These are phyloP conservation scores for Pterophyllum scalare DNA, from an alignment of 2,113 vertebrate genomes.

Conservation along the genomic window DNA sequence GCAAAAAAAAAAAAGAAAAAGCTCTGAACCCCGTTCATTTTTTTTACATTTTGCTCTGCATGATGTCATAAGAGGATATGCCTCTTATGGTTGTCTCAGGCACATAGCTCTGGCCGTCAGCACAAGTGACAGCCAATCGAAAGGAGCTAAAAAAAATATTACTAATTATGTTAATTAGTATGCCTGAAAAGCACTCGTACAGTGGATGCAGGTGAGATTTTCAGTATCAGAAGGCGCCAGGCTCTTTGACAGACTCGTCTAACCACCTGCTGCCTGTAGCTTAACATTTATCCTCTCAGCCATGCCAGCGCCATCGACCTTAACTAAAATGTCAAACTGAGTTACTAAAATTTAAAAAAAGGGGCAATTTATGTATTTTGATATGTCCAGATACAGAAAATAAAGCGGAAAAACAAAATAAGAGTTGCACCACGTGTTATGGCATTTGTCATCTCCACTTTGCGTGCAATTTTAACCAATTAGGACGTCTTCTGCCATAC, in stretches of 20 bases:
- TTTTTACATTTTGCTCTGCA: too few relatives aligned
- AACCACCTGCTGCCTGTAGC: background rate
- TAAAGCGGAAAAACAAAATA: background rate
- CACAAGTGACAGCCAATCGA: too few relatives aligned
- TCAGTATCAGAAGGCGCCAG: background rate
- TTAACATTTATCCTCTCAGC: background rate
- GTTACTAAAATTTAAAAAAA: background rate
- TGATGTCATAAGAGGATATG: too few relatives aligned
- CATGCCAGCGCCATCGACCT: background rate
- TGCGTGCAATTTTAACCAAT: background rate
- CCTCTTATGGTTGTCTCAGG: too few relatives aligned
- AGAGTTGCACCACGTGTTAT: background rate
- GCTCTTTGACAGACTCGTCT: background rate
- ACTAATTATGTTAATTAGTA: background rate
- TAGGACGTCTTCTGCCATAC: background rate
- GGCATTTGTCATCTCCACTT: background rate
- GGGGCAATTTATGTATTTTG: background rate
- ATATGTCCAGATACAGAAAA: background rate
- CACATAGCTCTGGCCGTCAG: too few relatives aligned
- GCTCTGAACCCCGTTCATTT: too few relatives aligned
- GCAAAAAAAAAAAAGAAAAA: too few relatives aligned
- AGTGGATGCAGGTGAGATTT: background rate
- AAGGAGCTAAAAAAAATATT: too few relatives aligned
- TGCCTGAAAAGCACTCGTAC: background rate
- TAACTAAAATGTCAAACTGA: background rate